phyloP scores from a whole-genome alignment of 2,113 vertebrate genomes.

The Neoarius graeffei region DNA sequence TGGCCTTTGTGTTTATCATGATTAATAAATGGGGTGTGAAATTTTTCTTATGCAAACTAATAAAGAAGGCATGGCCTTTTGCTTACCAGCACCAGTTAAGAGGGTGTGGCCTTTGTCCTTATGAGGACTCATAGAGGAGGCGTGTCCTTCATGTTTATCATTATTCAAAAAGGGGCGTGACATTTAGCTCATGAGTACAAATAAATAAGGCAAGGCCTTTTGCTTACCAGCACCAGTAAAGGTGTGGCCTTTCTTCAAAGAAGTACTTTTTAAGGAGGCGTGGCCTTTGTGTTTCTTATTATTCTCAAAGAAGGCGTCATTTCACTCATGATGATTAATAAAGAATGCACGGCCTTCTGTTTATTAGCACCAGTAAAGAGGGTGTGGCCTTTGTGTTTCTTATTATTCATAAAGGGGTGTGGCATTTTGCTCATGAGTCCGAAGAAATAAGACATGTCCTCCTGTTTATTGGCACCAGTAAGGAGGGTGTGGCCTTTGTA shows the following conservation, averaged over 20 bases:
- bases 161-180: neutral
- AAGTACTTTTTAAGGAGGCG: neutral
- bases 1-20: neutral
- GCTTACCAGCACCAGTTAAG: neutral
- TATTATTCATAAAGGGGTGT: too few relatives aligned
- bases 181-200: neutral
- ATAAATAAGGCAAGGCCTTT: neutral
- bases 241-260: neutral
- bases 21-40: neutral
- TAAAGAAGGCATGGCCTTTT: neutral
- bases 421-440: too few relatives aligned
- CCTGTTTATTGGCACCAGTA: too few relatives aligned
- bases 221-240: neutral
- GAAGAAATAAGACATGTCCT: too few relatives aligned
- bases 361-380: too few relatives aligned
- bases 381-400: too few relatives aligned
- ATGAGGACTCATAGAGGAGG: neutral
- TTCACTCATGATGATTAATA: too few relatives aligned
- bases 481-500: too few relatives aligned
- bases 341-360: too few relatives aligned
- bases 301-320: too few relatives aligned
- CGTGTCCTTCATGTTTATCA: neutral
- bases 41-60: neutral
- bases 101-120: too few relatives aligned
- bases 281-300: neutral